Conservation (phyloP, 2,888 invertebrate genomes). For the Drosophila testacea region DNA sequence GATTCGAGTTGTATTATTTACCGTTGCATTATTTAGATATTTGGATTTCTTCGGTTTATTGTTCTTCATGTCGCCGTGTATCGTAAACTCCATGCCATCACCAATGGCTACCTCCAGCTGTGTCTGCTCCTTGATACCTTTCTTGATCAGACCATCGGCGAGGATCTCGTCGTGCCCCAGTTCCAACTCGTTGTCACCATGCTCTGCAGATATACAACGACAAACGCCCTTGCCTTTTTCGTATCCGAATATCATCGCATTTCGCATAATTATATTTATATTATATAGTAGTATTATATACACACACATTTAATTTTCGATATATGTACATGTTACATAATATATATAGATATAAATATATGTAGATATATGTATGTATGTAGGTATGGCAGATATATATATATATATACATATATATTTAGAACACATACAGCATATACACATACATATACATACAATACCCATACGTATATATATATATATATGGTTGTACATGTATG, state of each 20-base stretch:
- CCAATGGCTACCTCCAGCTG: slow-evolving; percentile 96
- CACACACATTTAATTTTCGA: slow-evolving; percentile 58
- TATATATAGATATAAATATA: slow-evolving; percentile 16
- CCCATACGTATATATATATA: slow-evolving; percentile 15
- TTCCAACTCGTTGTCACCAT: slow-evolving; percentile 88
- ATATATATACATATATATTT: slow-evolving; percentile 12
- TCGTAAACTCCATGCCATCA: slow-evolving; percentile 96
- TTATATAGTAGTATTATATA: slow-evolving; percentile 21
- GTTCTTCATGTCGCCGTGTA: slow-evolving; percentile 94
- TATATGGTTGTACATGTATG: slow-evolving; percentile 54
- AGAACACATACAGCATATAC: slow-evolving; percentile 8
- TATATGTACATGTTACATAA: slow-evolving; percentile 56
- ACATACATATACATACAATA: slow-evolving; percentile 15
- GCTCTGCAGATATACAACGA: slow-evolving; percentile 90
- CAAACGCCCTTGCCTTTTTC: slow-evolving; percentile 86
- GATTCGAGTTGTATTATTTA: slow-evolving; percentile 80
- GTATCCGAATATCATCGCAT: slow-evolving; percentile 80
- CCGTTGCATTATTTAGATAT: slow-evolving; percentile 92
- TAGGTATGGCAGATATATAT: slow-evolving; percentile 31
- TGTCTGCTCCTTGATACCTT: slow-evolving; percentile 95
- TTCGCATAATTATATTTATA: slow-evolving; percentile 22
- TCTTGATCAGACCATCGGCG: slow-evolving; percentile 93
- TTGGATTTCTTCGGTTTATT: slow-evolving; percentile 93
- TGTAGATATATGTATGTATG: slow-evolving; percentile 21
- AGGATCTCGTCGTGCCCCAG: slow-evolving; percentile 89